Evolutionary conservation across 1,140 invertebrate genomes (phyloP), one percentile per base, ranked within the genome.

Genomic region (Bombus turneri): DNA sequence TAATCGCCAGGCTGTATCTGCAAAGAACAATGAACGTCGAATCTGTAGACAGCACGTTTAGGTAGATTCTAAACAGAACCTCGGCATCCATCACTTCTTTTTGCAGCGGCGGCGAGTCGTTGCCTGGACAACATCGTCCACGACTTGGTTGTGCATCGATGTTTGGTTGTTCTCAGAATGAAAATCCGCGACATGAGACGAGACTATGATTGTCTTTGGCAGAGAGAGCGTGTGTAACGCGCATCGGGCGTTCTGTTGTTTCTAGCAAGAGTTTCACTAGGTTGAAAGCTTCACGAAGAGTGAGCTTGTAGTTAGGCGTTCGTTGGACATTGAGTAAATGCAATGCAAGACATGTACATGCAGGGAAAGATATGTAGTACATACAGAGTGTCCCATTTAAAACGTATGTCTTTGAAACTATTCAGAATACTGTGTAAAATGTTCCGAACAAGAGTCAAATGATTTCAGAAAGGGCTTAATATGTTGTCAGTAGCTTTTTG

Each of bases 1-100:
- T 80, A 80, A 80, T 80, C 64, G 43, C 28, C 59, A 80, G 77
- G n/a, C 64, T 80, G 77, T 64, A 69, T 41, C 77, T 53, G 5
- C 25, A 43, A n/a, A 25, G 31, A 80, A 80, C 78, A 80, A 80
- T 39, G 28, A 34, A 80, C 43, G 47, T 31, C 28, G 28, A 9
- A 53, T 69, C 66, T 71, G 8, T 25, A n/a, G 25, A 25, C n/a
- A 25, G 78, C 62, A 28, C n/a, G 39, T 53, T n/a, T 28, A 43
- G 66, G 3, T 25, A 28, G 12, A 53, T 39, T 62, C 66, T 71
- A 71, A 80, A 80, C 68, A 80, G 78, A 39, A 43, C 25, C 43
- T 34, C 13, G 10, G 66, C 66, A 39, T 69, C 31, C 43, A n/a
- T 69, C 53, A 37, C 34, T 39, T 5, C 34, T 53, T 80, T 69